These are phyloP conservation scores for Bombyx mandarina DNA, from an alignment of 1,140 invertebrate genomes.

Conservation along the genomic window DNA sequence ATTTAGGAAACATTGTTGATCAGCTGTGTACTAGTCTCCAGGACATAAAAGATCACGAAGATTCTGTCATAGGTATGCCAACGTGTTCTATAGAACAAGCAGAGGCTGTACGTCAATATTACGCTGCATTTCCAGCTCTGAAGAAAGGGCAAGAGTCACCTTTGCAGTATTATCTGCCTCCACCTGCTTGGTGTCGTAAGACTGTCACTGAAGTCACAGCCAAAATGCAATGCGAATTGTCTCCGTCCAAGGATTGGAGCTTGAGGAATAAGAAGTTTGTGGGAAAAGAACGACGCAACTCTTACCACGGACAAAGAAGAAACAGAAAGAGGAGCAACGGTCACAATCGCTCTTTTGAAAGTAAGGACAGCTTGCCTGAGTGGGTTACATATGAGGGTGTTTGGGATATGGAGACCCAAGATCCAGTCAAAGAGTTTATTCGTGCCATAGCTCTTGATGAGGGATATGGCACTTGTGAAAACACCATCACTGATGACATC, in stretches of 20 bases:
- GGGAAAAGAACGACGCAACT: conserved; percentile 59
- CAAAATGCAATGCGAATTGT: conserved; percentile 60
- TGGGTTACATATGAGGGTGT: conserved; percentile 66
- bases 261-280: conserved; percentile 47
- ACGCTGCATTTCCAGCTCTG: conserved; percentile 69
- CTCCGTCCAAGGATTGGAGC: conserved; percentile 57
- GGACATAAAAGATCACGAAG: conserved; percentile 56
- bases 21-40: conserved; percentile 58
- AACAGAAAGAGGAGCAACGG: conserved; percentile 53
- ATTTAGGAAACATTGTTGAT: conserved; percentile 58
- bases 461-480: conserved; percentile 67
- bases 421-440: conserved; percentile 66
- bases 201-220: conserved; percentile 30
- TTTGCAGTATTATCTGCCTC: conserved; percentile 57
- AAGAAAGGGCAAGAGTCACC: conserved; percentile 62
- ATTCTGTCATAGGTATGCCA: conserved; percentile 56
- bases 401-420: conserved; percentile 68
- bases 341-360: conserved; percentile 57
- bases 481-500: conserved; percentile 58
- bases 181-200: conserved; percentile 62
- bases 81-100: conserved; percentile 59
- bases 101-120: conserved; percentile 69
- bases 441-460: conserved; percentile 61
- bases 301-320: conserved; percentile 57
- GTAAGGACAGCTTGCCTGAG: conserved; percentile 61